Conservation (phyloP, 2,113 vertebrate genomes). For the Caloenas nicobarica region DNA sequence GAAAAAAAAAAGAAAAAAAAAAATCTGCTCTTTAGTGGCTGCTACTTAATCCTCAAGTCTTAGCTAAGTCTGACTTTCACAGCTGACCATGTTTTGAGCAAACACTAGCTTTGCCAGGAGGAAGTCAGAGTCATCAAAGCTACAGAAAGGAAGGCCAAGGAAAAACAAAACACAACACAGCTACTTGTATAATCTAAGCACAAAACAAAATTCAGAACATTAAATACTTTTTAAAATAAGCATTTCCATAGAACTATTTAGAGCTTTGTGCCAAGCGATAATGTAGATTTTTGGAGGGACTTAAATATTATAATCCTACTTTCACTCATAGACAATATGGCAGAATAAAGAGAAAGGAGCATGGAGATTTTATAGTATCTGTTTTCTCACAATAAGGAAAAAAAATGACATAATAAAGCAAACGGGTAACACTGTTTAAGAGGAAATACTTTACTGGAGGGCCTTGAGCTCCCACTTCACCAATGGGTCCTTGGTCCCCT, state of each 20-base stretch:
- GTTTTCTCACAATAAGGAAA: background rate
- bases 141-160: background rate
- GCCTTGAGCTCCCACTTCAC: slow-evolving; percentile 91
- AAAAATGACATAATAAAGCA: background rate
- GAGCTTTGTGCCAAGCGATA: background rate
- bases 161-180: background rate
- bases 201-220: background rate
- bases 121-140: background rate
- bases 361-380: background rate
- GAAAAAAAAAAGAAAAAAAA: background rate
- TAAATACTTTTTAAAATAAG: background rate
- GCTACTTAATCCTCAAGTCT: background rate
- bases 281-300: background rate
- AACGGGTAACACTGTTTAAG: background rate
- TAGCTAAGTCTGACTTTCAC: background rate
- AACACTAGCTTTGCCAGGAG: background rate
- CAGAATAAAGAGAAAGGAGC: background rate
- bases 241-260: background rate
- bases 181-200: background rate
- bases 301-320: background rate
- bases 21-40: background rate
- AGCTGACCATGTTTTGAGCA: background rate
- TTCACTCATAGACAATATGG: background rate
- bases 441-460: slow-evolving; percentile 83
- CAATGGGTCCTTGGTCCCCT: slow-evolving; percentile 88